Conservation (phyloP, 2,113 vertebrate species). For the Antechinus flavipes region DNA sequence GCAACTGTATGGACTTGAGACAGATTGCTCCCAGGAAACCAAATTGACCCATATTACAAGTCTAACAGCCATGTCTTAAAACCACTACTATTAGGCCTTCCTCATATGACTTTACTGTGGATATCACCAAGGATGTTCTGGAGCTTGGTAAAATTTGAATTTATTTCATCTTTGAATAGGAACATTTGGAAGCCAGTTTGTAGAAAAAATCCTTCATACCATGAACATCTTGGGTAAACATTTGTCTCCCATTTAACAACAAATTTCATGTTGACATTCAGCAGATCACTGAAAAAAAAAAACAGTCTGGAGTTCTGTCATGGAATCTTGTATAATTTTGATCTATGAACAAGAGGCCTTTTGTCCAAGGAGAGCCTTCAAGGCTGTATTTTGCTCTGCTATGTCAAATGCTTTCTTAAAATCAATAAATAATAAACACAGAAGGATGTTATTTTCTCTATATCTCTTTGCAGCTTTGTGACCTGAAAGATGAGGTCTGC, state of each 20-base stretch:
- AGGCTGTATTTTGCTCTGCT: not conserved
- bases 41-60: not conserved
- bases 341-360: not conserved
- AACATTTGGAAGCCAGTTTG: not conserved
- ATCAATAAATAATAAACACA: constrained; percentile 3
- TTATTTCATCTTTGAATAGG: not conserved
- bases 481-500: not conserved
- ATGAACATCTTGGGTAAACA: not conserved
- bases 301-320: not conserved
- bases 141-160: not conserved
- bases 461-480: not conserved
- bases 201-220: not conserved
- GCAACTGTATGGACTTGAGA: not conserved
- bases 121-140: not conserved
- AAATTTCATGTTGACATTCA: not conserved
- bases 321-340: not conserved
- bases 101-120: not conserved
- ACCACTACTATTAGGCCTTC: not conserved
- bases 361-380: not conserved
- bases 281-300: not conserved
- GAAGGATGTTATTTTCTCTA: not conserved
- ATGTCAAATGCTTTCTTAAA: constrained; percentile 3
- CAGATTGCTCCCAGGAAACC: not conserved
- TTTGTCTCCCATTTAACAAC: not conserved
- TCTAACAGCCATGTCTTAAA: not conserved